A percentile compares a stretch with the other conserved stretches of the same genome.
Conservation (phyloP, 2,113 vertebrate species). For the Numenius arquata region DNA sequence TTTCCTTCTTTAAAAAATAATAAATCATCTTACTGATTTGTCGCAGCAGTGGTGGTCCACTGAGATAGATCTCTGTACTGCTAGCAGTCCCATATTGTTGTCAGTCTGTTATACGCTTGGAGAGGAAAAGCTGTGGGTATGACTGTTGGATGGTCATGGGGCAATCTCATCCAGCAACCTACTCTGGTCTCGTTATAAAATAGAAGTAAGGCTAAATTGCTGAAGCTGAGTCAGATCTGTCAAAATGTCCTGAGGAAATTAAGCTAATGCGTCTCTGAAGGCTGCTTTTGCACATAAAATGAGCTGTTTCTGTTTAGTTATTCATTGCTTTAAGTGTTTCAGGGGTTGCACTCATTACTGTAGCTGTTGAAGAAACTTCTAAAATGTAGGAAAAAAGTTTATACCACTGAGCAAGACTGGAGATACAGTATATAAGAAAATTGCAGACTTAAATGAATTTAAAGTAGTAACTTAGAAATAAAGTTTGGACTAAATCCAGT, state of each 20-base stretch:
- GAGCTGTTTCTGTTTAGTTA: not conserved
- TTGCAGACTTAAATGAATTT: not conserved
- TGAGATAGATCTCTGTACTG: not conserved
- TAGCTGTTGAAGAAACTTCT: not conserved
- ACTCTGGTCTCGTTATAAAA: not conserved
- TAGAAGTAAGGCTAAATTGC: not conserved
- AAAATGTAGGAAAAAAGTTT: not conserved
- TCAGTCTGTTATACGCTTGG: not conserved
- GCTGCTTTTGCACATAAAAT: not conserved
- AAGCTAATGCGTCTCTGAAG: not conserved
- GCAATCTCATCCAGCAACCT: not conserved
- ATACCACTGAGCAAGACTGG: not conserved
- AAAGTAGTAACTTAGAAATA: not conserved
- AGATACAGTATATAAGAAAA: not conserved
- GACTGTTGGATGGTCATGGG: not conserved
- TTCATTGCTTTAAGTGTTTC: not conserved
- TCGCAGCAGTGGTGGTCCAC: not conserved
- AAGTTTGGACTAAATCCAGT: not conserved
- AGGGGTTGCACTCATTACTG: not conserved
- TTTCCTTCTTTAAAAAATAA: not conserved
- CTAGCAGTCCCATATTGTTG: not conserved
- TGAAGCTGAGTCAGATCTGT: not conserved
- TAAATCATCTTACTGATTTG: not conserved
- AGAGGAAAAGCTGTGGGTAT: not conserved
- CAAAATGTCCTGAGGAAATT: not conserved